Base-by-base conservation (phyloP, 2,888 invertebrate genomes). In the Ectemnius lituratus region DNA sequence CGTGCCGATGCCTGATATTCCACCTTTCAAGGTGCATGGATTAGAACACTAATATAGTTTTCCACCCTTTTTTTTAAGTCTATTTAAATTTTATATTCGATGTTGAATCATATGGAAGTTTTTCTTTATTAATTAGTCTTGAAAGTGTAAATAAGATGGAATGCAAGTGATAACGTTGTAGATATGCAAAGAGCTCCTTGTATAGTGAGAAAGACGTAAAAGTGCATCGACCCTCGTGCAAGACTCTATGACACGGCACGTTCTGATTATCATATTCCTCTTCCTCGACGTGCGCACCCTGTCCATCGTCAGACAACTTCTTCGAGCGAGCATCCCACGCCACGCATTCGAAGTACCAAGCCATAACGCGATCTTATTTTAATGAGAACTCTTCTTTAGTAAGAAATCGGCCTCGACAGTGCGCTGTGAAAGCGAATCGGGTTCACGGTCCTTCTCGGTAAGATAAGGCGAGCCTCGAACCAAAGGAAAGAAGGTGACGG, bases 221-320 rank as follows among this genome's bases (percentile, higher is more conserved):
- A 69, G 76, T 76, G 76, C 77, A 76, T 72, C 77, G 72, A 76
- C 76, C 76, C 76, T 68, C 77, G 72, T 77, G 23, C 47, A 16
- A 16, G 11, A 49, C 11, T 23, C 52, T 49, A 52, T 64, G 62
- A 76, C 77, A 76, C 63, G 60, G 63, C 77, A 76, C 77, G 77
- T 76, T 62, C 61, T 57, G 1, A 77, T 73, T 72, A 72, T 76
- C 72, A 69, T 76, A 69, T 76, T 14, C 52, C 61, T 72, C 72
- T 72, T 76, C 68, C 72, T 57, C 67, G 23, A 65, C 23, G 45
- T 18, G 49, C 4, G 23, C 49, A 13, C 65, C 56, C 56, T 46
- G 61, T 57, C 65, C 57, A 65, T 46, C 56, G 63, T 28, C 37
- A 13, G 60, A n/a, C 27, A 47, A 47, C 45, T n/a, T 27, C n/a